Base-by-base conservation (phyloP, 2,113 vertebrate species). In the Dasyprocta punctata region DNA sequence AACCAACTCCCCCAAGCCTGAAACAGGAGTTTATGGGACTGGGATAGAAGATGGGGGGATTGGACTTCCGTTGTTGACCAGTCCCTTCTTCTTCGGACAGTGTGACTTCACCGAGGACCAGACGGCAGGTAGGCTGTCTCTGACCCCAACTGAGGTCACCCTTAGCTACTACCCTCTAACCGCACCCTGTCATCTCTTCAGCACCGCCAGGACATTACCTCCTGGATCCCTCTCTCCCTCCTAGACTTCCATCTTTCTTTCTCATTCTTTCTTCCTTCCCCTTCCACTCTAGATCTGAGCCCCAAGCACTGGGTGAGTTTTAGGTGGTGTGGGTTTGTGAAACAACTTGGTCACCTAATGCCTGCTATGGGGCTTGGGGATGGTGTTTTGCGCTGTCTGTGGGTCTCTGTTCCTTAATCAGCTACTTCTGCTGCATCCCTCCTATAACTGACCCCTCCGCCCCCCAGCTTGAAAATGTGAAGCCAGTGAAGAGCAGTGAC, bases 101-200 rank as follows among this genome's bases (percentile, higher is more conserved):
- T 99, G 99, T 97, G 99, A 99, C 98, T 99, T 99, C 99, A 98
- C 99, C 77, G 99, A 99, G 98, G 99, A 99, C 95, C 99, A 99
- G 98, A 99, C 99, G 52, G 84, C 98, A 38, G 99, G 99, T 99
- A 98, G 99, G 99, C 99, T 69, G 77, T 49, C 82, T 12, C 89
- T 33, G 92, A 52, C 89, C 88, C 73, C 44, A 38, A 0, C 7
- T 1, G 87, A 92, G 89, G 87, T 82, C 90, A 85, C 20, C 61
- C 65, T 84, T 63, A 63, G 75, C n/a, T 16, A 20, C 58, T 52
- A 28, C 78, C 71, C 49, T 38, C 24, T 33, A 28, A 77, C 22
- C 4, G 30, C 47, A n/a, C 24, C 7, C 44, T 92, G 61, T 77
- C 94, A 58, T 33, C 56, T 88, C 78, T 94, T 58, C 7, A 33